phyloP scores from a whole-genome alignment of 1,140 invertebrate genomes.

The Zophobas atratus region DNA sequence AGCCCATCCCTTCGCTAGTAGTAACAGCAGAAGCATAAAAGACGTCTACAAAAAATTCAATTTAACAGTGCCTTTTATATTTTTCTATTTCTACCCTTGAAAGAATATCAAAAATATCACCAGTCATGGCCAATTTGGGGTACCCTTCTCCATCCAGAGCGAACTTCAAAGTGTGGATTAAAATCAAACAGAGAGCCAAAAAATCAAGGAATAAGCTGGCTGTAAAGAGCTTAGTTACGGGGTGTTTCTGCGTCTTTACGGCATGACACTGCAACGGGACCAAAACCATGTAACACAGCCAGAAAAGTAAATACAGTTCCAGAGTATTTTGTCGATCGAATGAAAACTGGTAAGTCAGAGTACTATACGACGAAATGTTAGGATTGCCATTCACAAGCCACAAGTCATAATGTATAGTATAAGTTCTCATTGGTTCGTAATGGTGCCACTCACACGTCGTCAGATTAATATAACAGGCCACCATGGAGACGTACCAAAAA shows the following conservation, averaged over 20 bases:
- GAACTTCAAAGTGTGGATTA: slow-evolving; percentile 92
- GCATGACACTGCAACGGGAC: slow-evolving; percentile 93
- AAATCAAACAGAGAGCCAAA: slow-evolving; percentile 86
- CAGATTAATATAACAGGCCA: slow-evolving; percentile 89
- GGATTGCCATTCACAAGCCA: slow-evolving; percentile 98
- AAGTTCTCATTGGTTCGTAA: slow-evolving; percentile 69
- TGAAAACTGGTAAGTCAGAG: slow-evolving; percentile 95
- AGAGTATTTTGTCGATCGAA: slow-evolving; percentile 96
- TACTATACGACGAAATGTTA: slow-evolving; percentile 85
- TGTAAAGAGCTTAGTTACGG: slow-evolving; percentile 93
- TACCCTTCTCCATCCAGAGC: slow-evolving; percentile 91
- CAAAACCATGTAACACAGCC: slow-evolving; percentile 89
- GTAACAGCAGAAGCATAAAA: slow-evolving; percentile 94
- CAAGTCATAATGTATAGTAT: slow-evolving; percentile 89
- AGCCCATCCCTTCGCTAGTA: slow-evolving; percentile 97
- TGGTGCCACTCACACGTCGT: slow-evolving; percentile 88
- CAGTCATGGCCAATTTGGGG: slow-evolving; percentile 83
- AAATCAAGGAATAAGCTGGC: slow-evolving; percentile 89
- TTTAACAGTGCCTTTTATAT: slow-evolving; percentile 8
- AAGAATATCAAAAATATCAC: slow-evolving; percentile 93
- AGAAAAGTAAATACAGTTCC: slow-evolving; percentile 92
- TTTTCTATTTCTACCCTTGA: slow-evolving; percentile 74
- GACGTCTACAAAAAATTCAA: slow-evolving; percentile 79
- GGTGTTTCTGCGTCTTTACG: slow-evolving; percentile 86
- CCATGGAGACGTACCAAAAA: slow-evolving; percentile 97